A percentile compares a stretch with the other conserved stretches of the same genome.
Conservation (phyloP, 2,888 invertebrate species). For the Iselma pallidipennis region DNA sequence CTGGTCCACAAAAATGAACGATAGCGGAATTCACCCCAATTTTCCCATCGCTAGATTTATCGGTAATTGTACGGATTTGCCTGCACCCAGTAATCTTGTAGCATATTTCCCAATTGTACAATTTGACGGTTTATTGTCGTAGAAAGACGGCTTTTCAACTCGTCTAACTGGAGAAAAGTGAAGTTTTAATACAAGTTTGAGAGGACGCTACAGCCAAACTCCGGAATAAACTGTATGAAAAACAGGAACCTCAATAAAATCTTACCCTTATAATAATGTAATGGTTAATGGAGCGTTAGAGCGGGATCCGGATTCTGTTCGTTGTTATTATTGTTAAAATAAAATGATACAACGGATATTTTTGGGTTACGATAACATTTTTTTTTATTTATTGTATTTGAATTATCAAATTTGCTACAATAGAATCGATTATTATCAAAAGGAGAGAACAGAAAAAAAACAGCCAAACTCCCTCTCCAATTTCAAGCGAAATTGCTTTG, state of each 20-base stretch:
- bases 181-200: neutral
- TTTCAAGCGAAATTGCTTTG: neutral
- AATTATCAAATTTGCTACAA: neutral
- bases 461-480: neutral
- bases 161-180: neutral
- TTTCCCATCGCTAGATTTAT: neutral
- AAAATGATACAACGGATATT: too few species aligned
- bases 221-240: neutral
- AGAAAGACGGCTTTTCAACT: neutral
- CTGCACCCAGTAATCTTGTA: neutral
- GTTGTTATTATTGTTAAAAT: too few species aligned
- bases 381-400: too few species aligned
- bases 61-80: conserved; percentile 8
- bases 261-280: too few species aligned
- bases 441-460: neutral
- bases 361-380: too few species aligned
- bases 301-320: too few species aligned
- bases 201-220: neutral
- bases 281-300: too few species aligned
- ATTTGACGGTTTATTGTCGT: neutral
- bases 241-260: too few species aligned
- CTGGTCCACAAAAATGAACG: neutral
- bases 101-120: neutral
- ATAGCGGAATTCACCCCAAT: neutral
- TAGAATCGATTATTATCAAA: neutral